A percentile compares a stretch with the other conserved stretches of the same genome.
These are phyloP conservation scores for Acanthurus leucopareius DNA, from an alignment of 2,797 vertebrate genomes.

Conservation along the genomic window DNA sequence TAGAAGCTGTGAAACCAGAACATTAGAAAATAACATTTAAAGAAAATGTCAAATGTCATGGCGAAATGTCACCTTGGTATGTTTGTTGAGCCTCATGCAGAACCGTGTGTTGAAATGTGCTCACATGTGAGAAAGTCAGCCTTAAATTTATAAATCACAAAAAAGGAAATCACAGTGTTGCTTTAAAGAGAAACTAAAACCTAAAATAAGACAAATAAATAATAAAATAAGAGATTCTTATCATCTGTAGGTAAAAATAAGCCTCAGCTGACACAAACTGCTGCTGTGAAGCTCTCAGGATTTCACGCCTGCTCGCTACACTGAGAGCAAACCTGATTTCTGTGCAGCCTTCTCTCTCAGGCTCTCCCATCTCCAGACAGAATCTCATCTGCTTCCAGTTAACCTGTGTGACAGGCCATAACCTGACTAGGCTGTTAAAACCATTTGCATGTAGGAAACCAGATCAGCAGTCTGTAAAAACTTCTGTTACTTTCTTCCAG, in stretches of 20 bases:
- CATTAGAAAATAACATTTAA: neutral
- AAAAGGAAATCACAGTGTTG: neutral
- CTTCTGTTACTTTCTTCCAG: neutral
- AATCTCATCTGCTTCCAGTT: conserved; percentile 32
- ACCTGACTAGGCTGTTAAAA: conserved; percentile 40
- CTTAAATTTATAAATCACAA: neutral
- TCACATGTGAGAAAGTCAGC: too few relatives aligned
- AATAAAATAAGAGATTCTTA: neutral
- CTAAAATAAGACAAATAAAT: neutral
- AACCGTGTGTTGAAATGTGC: too few relatives aligned
- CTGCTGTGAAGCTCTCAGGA: conserved; percentile 21
- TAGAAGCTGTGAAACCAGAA: neutral
- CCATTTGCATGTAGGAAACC: conserved; percentile 10
- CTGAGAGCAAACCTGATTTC: conserved; percentile 47
- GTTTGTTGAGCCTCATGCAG: neutral
- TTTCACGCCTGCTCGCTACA: conserved; percentile 46
- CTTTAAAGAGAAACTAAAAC: neutral
- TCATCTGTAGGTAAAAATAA: neutral
- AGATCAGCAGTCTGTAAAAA: conserved; percentile 22
- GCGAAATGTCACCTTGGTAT: neutral
- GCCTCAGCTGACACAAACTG: neutral
- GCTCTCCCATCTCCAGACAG: conserved; percentile 13
- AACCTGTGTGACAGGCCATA: conserved; percentile 40
- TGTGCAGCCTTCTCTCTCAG: conserved; percentile 11
- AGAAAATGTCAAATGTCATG: neutral